Evolutionary conservation across 2,888 invertebrate genomes (phyloP).

Genomic region (Machimus atricapillus): DNA sequence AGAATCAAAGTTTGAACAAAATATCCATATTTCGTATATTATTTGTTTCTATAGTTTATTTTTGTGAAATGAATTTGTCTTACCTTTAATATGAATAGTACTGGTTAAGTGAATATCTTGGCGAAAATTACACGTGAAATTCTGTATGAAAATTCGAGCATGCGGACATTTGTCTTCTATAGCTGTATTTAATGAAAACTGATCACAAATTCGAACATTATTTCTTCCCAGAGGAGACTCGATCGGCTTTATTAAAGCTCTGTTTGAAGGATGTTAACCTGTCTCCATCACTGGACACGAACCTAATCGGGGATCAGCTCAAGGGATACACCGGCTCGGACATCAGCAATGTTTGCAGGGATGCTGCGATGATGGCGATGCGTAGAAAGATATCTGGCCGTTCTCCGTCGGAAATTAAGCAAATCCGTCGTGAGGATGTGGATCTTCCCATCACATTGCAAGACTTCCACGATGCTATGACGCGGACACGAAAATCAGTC

Average conservation of each 20-base stretch:
- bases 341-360: conserved; percentile 88
- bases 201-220: not conserved
- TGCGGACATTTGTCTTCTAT: too few relatives aligned
- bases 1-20: too few relatives aligned
- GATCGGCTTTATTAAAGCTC: conserved; percentile 72
- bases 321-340: conserved; percentile 89
- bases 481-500: conserved; percentile 81
- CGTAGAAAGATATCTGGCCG: conserved; percentile 79
- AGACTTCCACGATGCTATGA: conserved; percentile 77
- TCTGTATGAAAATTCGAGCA: too few relatives aligned
- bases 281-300: conserved; percentile 69
- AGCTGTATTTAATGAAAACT: not conserved
- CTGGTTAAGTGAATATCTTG: too few relatives aligned
- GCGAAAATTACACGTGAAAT: too few relatives aligned
- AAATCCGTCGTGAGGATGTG: conserved; percentile 79
- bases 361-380: conserved; percentile 92
- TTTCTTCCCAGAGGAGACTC: conserved; percentile 68
- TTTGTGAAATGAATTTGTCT: too few relatives aligned
- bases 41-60: too few relatives aligned
- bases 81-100: too few relatives aligned
- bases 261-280: conserved; percentile 74
- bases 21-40: too few relatives aligned
- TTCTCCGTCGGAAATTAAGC: conserved; percentile 79
- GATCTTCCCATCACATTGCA: conserved; percentile 77
- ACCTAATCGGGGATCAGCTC: conserved; percentile 69